A percentile compares a stretch with the other conserved stretches of the same genome.
Evolutionary conservation across 2,888 invertebrate species (phyloP).

Genomic region (Rhingia rostrata): DNA sequence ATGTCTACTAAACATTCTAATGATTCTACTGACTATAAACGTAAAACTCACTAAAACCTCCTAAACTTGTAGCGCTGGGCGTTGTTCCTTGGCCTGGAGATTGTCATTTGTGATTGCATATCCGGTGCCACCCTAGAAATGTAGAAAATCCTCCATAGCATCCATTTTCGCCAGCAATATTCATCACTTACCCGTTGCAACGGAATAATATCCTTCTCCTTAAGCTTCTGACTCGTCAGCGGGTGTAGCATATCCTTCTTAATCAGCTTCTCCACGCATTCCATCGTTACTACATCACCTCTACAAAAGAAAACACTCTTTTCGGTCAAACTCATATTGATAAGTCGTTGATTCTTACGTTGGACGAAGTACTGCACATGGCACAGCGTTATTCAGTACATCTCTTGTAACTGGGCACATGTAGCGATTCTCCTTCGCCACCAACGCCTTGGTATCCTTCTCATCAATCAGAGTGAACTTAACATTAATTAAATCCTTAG

Average conservation of each 20-base stretch:
- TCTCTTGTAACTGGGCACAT: slow-evolving; percentile 99
- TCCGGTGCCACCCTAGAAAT: slow-evolving; percentile 94
- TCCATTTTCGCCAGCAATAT: background rate
- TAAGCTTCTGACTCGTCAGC: slow-evolving; percentile 91
- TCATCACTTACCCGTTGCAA: slow-evolving; percentile 89
- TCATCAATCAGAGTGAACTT: slow-evolving; percentile 96
- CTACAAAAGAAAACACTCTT: slow-evolving; percentile 84
- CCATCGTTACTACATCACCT: slow-evolving; percentile 97
- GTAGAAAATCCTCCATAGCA: slow-evolving; percentile 1
- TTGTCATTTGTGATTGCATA: slow-evolving; percentile 94
- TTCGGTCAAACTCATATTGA: slow-evolving; percentile 8
- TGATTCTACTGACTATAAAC: slow-evolving; percentile 4
- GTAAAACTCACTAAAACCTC: slow-evolving; percentile 3
- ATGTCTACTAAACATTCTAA: background rate
- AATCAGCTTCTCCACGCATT: slow-evolving; percentile 97
- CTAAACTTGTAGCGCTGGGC: slow-evolving; percentile 93
- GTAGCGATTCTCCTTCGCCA: slow-evolving; percentile 95
- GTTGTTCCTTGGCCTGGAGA: slow-evolving; percentile 91
- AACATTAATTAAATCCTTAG: slow-evolving; percentile 95
- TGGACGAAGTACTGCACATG: slow-evolving; percentile 94
- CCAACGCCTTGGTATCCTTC: slow-evolving; percentile 92
- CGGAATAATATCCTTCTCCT: slow-evolving; percentile 95
- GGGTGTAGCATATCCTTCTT: slow-evolving; percentile 99
- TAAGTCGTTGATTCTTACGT: slow-evolving; percentile 86
- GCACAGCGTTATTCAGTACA: slow-evolving; percentile 95